phyloP scores from a whole-genome alignment of 1,140 invertebrate genomes.

The Eulimnadia texana region DNA sequence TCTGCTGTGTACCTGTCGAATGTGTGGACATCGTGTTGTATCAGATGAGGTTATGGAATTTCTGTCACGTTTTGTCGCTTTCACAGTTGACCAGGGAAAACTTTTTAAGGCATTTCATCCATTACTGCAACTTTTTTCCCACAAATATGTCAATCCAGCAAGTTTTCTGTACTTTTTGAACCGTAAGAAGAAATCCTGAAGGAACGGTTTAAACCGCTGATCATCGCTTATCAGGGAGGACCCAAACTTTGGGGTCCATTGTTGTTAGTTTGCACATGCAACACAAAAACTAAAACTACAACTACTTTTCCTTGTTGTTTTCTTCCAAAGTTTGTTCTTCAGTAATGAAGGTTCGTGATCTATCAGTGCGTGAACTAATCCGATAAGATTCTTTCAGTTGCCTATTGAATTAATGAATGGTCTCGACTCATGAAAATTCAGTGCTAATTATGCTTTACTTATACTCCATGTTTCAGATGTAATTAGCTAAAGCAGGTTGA shows the following conservation, averaged over 20 bases:
- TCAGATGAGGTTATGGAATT: too few species aligned
- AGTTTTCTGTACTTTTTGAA: background rate
- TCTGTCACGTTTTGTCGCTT: background rate
- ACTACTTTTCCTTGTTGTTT: background rate
- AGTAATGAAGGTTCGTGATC: background rate
- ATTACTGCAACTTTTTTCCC: background rate
- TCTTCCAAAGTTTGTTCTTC: background rate
- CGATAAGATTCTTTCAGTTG: background rate
- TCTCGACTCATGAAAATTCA: background rate
- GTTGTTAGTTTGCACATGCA: too few species aligned
- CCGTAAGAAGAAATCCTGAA: too few species aligned
- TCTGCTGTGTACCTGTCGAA: too few species aligned
- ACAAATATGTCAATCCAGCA: background rate
- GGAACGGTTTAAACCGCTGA: too few species aligned
- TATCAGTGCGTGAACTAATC: background rate
- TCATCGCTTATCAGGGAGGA: too few species aligned
- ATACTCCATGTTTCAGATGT: too few species aligned
- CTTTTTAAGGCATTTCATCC: too few species aligned
- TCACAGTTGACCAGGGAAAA: background rate
- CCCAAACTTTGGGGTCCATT: too few species aligned
- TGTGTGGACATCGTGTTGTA: too few species aligned
- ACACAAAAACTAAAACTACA: too few species aligned
- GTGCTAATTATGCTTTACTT: background rate
- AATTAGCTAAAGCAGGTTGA: background rate
- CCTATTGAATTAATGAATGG: background rate